These are phyloP conservation scores for Zapus hudsonius DNA, from an alignment of 2,113 vertebrate species.

Conservation along the genomic window DNA sequence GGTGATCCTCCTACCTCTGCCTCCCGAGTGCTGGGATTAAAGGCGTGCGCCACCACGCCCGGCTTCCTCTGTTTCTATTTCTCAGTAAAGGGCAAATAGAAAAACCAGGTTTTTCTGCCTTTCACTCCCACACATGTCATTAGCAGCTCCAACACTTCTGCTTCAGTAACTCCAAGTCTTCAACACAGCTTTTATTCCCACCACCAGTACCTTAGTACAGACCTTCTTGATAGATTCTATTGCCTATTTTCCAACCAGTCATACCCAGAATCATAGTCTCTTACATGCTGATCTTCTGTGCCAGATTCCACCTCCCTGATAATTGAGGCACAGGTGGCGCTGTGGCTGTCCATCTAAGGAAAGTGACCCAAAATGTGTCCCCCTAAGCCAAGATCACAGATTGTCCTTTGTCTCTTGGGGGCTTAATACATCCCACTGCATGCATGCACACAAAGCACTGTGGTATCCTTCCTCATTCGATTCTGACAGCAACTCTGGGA, in stretches of 20 bases:
- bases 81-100: constrained; percentile 14
- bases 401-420: neutral
- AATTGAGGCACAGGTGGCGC: neutral
- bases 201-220: neutral
- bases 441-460: neutral
- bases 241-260: neutral
- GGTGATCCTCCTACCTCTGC: too few relatives aligned
- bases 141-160: neutral
- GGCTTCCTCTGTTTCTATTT: neutral
- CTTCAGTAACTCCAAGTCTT: neutral
- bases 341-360: neutral
- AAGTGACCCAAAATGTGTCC: neutral
- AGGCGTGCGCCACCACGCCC: too few relatives aligned
- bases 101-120: neutral
- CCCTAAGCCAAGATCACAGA: neutral
- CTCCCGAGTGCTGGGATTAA: too few relatives aligned
- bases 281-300: neutral
- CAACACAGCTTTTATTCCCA: neutral
- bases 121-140: neutral
- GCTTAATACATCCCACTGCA: neutral
- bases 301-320: neutral
- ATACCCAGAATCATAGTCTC: neutral
- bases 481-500: neutral
- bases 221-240: neutral
- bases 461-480: neutral